Base-by-base conservation (phyloP, 1,140 invertebrate species). In the Heliconius congener region DNA sequence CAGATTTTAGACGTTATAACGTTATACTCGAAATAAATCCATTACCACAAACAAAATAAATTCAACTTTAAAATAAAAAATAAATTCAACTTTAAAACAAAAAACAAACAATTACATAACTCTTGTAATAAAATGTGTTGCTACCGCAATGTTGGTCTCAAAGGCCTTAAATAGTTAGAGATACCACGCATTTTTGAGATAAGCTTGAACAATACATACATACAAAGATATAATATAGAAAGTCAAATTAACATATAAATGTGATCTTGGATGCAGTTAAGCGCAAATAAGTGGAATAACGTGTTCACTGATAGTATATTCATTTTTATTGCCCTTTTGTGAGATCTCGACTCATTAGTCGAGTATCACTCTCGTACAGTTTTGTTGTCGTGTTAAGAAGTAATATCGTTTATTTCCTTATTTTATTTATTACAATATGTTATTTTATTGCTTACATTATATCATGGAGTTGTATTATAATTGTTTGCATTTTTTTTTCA, bases 201-300 rank as follows among this genome's bases (percentile, higher is more conserved):
- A 66, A 66, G 27, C 27, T 16, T 30, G 60, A 18, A 66, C 60
- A 66, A 66, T 66, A 66, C 60, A 66, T 73, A 46, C 13, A 46
- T 46, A 46, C 42, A 46, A 8, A 37, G 34, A 37, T 46, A 60
- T 66, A 30, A 66, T 66, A 66, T 30, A 66, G 60, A 66, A 66
- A 81, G 71, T 81, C 71, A 70, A 78, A 84, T 84, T 84, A 79
- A 82, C 81, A 84, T 84, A 82, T 80, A 80, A 82, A 82, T 83
- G 81, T 73, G 81, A 78, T 60, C 79, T 80, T 71, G 77, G 80
- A 77, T 77, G 80, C 76, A 84, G 75, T 81, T 77, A 73, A 73
- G 30, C 72, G 81, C 73, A 77, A 74, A 79, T 74, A 55, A 60
- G 71, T 76, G 50, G 73, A 77, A 81, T 81, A 80, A 78, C 77